Evolutionary conservation across 1,140 invertebrate genomes (phyloP).

Genomic region (Drosophila simulans): DNA sequence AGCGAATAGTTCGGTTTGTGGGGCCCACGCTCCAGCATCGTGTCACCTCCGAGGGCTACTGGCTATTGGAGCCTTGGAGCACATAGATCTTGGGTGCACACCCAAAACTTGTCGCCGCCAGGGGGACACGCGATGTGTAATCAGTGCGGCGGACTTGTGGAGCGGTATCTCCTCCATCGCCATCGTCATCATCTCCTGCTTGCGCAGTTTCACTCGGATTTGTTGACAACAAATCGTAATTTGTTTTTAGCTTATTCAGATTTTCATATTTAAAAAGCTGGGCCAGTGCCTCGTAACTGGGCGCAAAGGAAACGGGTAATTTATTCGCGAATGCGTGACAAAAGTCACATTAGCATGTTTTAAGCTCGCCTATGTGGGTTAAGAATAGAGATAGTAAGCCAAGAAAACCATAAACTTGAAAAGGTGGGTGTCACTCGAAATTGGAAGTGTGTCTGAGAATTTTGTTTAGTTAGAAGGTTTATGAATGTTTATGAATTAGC

Average conservation of each 20-base stretch:
- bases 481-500: neutral
- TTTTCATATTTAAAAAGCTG: neutral
- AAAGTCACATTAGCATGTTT: neutral
- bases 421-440: neutral
- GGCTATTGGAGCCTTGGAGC: neutral
- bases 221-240: slow-evolving; percentile 5
- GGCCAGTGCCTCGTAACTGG: neutral
- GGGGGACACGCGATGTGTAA: slow-evolving; percentile 19
- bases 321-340: neutral
- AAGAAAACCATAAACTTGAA: neutral
- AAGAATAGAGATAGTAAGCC: neutral
- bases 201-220: slow-evolving; percentile 14
- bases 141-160: slow-evolving; percentile 5
- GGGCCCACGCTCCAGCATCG: slow-evolving; percentile 7
- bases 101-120: slow-evolving; percentile 3
- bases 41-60: slow-evolving; percentile 13
- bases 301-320: neutral
- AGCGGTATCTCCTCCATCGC: slow-evolving; percentile 13
- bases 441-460: neutral
- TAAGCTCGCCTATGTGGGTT: slow-evolving; percentile 8
- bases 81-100: neutral
- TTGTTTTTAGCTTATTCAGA: slow-evolving; percentile 10
- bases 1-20: neutral
- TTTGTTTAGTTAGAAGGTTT: neutral
- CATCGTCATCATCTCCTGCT: slow-evolving; percentile 20